Percentiles rank a stretch among this genome's conserved stretches.
Conservation (phyloP, 2,888 invertebrate species). For the Scaptomyza parva region DNA sequence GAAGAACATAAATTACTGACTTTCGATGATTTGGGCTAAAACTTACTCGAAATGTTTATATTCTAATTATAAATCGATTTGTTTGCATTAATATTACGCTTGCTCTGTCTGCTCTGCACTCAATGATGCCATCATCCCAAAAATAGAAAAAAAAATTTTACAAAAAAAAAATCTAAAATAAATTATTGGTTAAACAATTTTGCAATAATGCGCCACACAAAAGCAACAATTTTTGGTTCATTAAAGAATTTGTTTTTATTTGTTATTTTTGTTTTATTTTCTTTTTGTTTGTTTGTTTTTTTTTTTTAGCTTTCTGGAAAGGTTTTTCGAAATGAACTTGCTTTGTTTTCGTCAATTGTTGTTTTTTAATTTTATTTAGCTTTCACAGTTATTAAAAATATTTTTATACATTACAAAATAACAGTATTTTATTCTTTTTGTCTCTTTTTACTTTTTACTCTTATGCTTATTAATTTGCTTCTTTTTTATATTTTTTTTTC, state of each 20-base stretch:
- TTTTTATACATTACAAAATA: conserved; percentile 85
- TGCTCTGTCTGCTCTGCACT: conserved; percentile 68
- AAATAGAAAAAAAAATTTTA: conserved; percentile 25
- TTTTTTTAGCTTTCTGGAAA: conserved; percentile 66
- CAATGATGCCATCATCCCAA: conserved; percentile 84
- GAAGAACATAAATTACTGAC: conserved; percentile 74
- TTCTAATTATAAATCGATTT: conserved; percentile 20
- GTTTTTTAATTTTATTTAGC: conserved; percentile 83
- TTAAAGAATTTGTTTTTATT: conserved; percentile 73
- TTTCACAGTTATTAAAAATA: conserved; percentile 85
- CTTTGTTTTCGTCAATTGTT: conserved; percentile 52
- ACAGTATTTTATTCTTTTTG: conserved; percentile 81
- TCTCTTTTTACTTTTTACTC: conserved; percentile 73
- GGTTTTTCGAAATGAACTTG: conserved; percentile 66
- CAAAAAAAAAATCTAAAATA: conserved; percentile 14
- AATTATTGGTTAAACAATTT: conserved; percentile 60
- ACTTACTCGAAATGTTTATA: conserved; percentile 10
- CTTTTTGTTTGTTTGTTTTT: conserved; percentile 43
- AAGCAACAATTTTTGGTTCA: conserved; percentile 62
- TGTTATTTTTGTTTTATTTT: conserved; percentile 51
- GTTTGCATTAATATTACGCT: conserved; percentile 41
- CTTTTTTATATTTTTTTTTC: conserved; percentile 16
- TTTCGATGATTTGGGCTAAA: conserved; percentile 46
- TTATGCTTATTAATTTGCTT: conserved; percentile 69
- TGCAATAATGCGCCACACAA: conserved; percentile 63